These are phyloP conservation scores for Aurelia aurita DNA, from an alignment of 30 jellyfish, hydroid and myxozoan genomes.

Conservation along the genomic window DNA sequence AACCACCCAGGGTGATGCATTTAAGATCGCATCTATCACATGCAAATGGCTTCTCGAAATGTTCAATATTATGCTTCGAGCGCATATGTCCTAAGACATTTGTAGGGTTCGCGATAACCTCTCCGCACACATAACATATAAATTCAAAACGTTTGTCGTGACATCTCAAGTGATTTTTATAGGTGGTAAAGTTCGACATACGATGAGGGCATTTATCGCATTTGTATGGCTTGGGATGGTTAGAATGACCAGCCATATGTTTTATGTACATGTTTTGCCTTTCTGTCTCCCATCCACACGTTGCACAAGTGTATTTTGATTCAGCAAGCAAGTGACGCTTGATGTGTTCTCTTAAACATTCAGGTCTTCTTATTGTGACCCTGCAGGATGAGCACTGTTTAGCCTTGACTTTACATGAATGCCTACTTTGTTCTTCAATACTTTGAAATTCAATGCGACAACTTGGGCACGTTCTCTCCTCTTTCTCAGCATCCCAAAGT, in stretches of 20 bases:
- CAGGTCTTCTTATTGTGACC: not conserved
- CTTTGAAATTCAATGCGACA: slow-evolving; percentile 11
- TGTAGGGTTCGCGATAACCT: not conserved
- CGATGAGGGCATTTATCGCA: slow-evolving; percentile 30
- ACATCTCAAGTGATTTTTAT: not conserved
- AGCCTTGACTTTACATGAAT: not conserved
- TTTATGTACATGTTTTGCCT: not conserved
- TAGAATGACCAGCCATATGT: slow-evolving; percentile 38
- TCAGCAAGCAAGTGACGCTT: not conserved
- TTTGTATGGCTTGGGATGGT: slow-evolving; percentile 25
- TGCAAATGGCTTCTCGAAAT: not conserved
- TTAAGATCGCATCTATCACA: slow-evolving; percentile 22
- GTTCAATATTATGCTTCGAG: not conserved
- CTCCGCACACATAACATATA: slow-evolving; percentile 18
- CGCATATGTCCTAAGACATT: slow-evolving; percentile 5
- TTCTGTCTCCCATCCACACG: slow-evolving; percentile 10
- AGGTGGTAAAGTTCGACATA: not conserved
- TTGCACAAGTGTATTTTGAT: not conserved
- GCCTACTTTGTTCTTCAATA: slow-evolving; percentile 5
- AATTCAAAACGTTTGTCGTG: slow-evolving; percentile 24
- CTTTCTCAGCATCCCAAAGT: slow-evolving; percentile 20
- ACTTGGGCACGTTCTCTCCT: slow-evolving; percentile 18
- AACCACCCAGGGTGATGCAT: slow-evolving; percentile 26
- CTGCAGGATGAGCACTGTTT: slow-evolving; percentile 28
- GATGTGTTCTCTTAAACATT: not conserved